Evolutionary conservation across 2,797 vertebrate species (phyloP).

Genomic region (Rhinella marina): DNA sequence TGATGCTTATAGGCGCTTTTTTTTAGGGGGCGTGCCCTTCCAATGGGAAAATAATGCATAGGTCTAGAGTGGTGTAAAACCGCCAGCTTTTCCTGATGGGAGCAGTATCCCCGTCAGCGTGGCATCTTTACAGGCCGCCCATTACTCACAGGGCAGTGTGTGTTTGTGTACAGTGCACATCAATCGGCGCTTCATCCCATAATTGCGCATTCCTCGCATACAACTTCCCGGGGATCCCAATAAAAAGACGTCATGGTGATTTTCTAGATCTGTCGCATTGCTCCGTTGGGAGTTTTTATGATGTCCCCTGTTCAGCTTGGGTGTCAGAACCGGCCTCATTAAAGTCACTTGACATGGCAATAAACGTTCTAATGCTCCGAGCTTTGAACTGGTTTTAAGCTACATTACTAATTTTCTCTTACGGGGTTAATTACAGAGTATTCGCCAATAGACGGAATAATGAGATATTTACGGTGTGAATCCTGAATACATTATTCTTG

Average conservation of each 20-base stretch:
- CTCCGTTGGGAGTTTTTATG: constrained; percentile 19
- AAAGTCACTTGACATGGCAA: constrained; percentile 11
- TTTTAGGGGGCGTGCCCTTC: no score
- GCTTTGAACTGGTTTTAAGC: constrained; percentile 1
- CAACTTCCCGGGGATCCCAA: not conserved
- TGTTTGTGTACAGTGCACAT: not conserved
- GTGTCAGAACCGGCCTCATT: constrained; percentile 15
- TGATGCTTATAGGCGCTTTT: no score
- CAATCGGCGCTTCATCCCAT: constrained; percentile 17
- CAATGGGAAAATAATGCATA: no score
- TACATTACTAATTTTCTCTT: not conserved
- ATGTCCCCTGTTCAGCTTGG: constrained; percentile 25
- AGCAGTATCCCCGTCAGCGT: not conserved
- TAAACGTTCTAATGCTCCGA: not conserved
- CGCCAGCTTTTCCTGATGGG: not conserved
- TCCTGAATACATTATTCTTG: not conserved
- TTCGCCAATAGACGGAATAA: not conserved
- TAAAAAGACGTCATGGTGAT: not conserved
- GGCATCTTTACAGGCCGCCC: not conserved
- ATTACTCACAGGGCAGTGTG: constrained; percentile 42
- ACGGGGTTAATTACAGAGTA: not conserved
- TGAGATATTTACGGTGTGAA: not conserved
- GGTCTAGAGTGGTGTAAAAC: no score
- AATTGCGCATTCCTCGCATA: not conserved
- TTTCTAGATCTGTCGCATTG: not conserved